Base-by-base conservation (phyloP, 2,797 vertebrate genomes). In the Parauchenoglanis ngamensis region DNA sequence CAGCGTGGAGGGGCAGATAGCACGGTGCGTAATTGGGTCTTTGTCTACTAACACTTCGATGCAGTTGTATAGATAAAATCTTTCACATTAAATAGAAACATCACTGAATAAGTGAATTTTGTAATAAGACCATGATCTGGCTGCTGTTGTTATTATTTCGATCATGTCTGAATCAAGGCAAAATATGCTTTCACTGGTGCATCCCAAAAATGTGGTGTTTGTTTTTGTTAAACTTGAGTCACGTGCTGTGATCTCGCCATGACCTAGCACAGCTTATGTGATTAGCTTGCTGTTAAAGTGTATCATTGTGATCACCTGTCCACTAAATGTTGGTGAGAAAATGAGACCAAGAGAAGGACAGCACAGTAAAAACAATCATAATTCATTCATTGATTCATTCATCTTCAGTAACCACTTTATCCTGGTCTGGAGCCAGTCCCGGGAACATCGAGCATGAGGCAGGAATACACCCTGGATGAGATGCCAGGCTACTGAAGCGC, bases 11-110 rank as follows among this genome's bases (percentile, higher is more conserved):
- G 86, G 87, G 85, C 79, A 0, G 95, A 95, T 87, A 94, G 92
- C 90, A 93, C 88, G 95, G 98, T 99, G 91, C 10, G 97, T 91
- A 21, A 68, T 57, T 65, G 46, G 31, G 44, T 35, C n/a, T 61
- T 49, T n/a, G 10, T 63, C 46, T 77, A 44, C 28, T n/a, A 25
- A 49, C 7, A 46, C 0, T 28, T 59, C 1, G 0, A 52, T 15
- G 12, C 17, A 49, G 35, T 28, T 49, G 44, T 40, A 17, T 59
- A 3, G 10, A 78, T 57, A 54, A 46, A 21, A 35, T 28, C 25
- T 28, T 57, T 57, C 56, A 2, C 19, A 44, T 23, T 28, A 11
- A 78, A 2, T 1, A 78, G n/a, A 56, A 78, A 21, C 52, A 56
- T 15, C n/a, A 78, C 17, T 57, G 28, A 78, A 21, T 56, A 2